Percentiles rank a stretch among this genome's conserved stretches.
phyloP scores from a whole-genome alignment of 2,113 vertebrate species.

The Suricata suricatta region DNA sequence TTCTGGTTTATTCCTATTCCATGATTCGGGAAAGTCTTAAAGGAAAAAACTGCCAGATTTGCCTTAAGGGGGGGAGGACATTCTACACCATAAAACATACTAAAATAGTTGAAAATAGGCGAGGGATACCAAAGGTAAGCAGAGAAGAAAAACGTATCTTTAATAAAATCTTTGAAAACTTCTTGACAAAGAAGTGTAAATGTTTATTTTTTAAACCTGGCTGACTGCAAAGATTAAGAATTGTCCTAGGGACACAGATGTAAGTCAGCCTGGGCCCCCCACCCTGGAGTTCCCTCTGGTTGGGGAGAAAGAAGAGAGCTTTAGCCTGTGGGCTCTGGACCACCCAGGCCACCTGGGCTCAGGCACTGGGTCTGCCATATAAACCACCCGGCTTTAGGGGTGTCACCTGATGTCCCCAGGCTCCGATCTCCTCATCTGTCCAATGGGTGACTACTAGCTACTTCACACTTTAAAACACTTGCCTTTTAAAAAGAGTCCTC shows the following conservation, averaged over 20 bases:
- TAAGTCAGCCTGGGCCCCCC: background rate
- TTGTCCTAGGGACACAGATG: background rate
- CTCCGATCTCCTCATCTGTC: background rate
- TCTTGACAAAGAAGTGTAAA: background rate
- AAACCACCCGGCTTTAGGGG: background rate
- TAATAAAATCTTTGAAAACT: background rate
- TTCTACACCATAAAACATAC: background rate
- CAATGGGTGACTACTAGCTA: background rate
- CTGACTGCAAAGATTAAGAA: background rate
- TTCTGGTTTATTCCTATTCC: background rate
- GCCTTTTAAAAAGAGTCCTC: background rate
- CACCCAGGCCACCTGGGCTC: background rate
- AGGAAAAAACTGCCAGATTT: background rate
- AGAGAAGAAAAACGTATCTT: background rate
- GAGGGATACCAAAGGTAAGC: background rate
- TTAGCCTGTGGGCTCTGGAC: background rate
- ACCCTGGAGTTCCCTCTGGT: background rate
- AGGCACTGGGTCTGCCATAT: background rate
- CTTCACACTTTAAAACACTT: background rate
- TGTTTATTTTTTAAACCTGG: background rate
- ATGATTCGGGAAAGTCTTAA: background rate
- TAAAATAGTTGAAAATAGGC: background rate
- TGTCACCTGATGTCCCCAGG: background rate
- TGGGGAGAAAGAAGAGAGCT: background rate
- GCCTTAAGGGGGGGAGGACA: background rate